Evolutionary conservation across 2,113 vertebrate genomes (phyloP).

Genomic region (Clarias gariepinus): DNA sequence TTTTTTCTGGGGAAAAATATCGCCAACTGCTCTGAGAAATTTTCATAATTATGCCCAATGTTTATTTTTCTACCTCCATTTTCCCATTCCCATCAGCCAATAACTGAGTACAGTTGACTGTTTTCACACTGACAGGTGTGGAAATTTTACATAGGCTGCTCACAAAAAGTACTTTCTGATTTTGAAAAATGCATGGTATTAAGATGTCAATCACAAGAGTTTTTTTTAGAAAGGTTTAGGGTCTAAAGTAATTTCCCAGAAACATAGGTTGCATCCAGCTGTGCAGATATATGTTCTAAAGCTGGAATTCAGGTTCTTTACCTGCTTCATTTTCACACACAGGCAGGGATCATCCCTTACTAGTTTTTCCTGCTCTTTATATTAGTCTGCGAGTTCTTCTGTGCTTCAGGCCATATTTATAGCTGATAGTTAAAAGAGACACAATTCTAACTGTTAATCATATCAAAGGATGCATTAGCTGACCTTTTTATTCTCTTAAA

Average conservation of each 20-base stretch:
- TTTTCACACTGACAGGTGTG: constrained; percentile 32
- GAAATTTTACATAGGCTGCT: background rate
- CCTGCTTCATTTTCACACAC: background rate
- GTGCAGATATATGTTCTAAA: background rate
- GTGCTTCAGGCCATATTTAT: background rate
- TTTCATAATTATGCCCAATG: background rate
- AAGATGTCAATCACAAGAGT: background rate
- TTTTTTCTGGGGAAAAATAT: no score
- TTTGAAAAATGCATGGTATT: constrained; percentile 10
- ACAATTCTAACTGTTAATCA: background rate
- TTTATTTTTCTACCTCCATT: background rate
- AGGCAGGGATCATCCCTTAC: background rate
- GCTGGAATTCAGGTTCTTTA: background rate
- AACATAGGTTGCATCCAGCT: background rate
- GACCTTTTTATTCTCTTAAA: background rate
- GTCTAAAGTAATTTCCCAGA: constrained; percentile 3
- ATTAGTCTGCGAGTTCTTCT: background rate
- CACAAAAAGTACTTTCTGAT: background rate
- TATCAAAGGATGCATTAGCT: background rate
- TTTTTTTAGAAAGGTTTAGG: background rate
- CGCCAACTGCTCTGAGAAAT: constrained; percentile 30
- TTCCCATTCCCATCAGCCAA: background rate
- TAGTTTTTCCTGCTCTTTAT: background rate
- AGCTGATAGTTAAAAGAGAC: background rate
- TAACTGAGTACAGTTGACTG: background rate